These are phyloP conservation scores for Pandemis heparana DNA, from an alignment of 2,888 invertebrate species.

Conservation along the genomic window DNA sequence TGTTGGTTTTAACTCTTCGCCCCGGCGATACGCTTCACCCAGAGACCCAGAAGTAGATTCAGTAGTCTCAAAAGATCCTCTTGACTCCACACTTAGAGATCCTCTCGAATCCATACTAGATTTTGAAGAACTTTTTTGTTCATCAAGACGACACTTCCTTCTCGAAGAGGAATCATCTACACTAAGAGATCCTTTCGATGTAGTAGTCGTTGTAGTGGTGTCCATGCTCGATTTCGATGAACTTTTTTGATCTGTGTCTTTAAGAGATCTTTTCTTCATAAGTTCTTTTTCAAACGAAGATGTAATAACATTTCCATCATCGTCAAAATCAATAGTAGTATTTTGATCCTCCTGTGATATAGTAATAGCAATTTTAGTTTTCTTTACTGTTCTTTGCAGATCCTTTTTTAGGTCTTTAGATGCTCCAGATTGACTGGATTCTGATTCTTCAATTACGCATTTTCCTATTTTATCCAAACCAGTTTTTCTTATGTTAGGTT, in stretches of 20 bases:
- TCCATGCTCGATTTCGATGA: slow-evolving; percentile 87
- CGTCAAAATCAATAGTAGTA: slow-evolving; percentile 82
- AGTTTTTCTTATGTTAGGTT: slow-evolving; percentile 78
- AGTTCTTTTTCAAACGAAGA: slow-evolving; percentile 77
- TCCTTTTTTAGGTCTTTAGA: slow-evolving; percentile 81
- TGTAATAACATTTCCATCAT: slow-evolving; percentile 80
- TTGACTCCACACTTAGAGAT: slow-evolving; percentile 88
- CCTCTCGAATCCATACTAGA: slow-evolving; percentile 88
- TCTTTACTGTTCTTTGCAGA: slow-evolving; percentile 79
- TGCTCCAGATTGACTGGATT: slow-evolving; percentile 85
- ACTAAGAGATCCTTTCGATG: slow-evolving; percentile 81
- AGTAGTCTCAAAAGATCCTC: slow-evolving; percentile 89
- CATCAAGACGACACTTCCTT: slow-evolving; percentile 75
- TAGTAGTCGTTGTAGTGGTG: slow-evolving; percentile 79
- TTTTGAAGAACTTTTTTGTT: slow-evolving; percentile 86
- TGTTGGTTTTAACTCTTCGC: slow-evolving; percentile 91
- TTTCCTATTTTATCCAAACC: slow-evolving; percentile 78
- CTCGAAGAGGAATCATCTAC: slow-evolving; percentile 82
- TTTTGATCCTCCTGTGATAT: slow-evolving; percentile 84
- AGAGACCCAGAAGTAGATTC: slow-evolving; percentile 91
- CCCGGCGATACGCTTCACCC: slow-evolving; percentile 89
- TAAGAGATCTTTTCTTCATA: slow-evolving; percentile 75
- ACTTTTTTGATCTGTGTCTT: slow-evolving; percentile 80
- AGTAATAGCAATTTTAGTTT: slow-evolving; percentile 83
- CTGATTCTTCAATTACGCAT: slow-evolving; percentile 84